Conservation (phyloP, 2,113 vertebrate genomes). For the Melozone crissalis region DNA sequence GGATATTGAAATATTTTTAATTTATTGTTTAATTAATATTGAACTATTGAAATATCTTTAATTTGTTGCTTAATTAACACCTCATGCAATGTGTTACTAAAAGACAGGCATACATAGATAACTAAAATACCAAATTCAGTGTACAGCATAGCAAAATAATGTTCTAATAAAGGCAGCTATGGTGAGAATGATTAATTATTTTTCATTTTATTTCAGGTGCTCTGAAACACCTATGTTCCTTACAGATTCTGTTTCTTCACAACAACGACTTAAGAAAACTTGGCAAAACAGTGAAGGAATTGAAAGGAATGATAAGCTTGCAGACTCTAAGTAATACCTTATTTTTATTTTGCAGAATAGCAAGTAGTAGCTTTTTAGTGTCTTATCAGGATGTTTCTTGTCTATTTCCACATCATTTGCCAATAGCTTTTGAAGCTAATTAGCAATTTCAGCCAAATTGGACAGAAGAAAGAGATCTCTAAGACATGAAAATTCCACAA, state of each 20-base stretch:
- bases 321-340: slow-evolving; percentile 75
- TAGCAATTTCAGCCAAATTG: neutral
- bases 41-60: neutral
- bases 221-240: slow-evolving; percentile 64
- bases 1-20: neutral
- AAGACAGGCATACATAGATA: neutral
- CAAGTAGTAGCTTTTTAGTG: neutral
- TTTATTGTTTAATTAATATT: neutral
- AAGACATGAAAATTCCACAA: neutral
- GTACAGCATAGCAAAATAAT: neutral
- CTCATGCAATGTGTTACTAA: neutral
- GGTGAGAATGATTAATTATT: neutral
- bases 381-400: neutral
- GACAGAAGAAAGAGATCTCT: neutral
- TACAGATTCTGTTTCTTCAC: slow-evolving; percentile 76
- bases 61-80: neutral
- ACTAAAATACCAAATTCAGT: neutral
- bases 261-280: slow-evolving; percentile 76
- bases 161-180: neutral
- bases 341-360: neutral
- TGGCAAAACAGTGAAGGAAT: slow-evolving; percentile 71
- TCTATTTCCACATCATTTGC: neutral
- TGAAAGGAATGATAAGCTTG: slow-evolving; percentile 75
- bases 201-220: slow-evolving; percentile 61
- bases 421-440: neutral